Base-by-base conservation (phyloP, 1,140 invertebrate species). In the Brachystomella parvula region DNA sequence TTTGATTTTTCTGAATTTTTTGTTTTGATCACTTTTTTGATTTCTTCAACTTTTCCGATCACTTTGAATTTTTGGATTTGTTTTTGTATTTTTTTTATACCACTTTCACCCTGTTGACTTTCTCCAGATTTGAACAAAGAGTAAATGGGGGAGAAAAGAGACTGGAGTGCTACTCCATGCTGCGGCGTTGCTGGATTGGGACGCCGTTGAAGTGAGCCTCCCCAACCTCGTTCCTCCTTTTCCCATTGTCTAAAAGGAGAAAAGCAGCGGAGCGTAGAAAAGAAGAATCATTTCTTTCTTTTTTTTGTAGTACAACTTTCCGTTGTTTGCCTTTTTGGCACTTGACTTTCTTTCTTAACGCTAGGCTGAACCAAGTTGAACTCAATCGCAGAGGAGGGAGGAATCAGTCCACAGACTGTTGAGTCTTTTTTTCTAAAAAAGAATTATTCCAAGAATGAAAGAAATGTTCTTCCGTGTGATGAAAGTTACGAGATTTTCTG, bases 311-410 rank as follows among this genome's bases (percentile, higher is more conserved):
- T 6, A 53, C 49, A 17, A 24, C 49, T 53, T 15, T 19, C 15
- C 49, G 12, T 53, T 15, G 12, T 53, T 53, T 53, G 15, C 24
- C 24, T 15, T 53, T 53, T 53, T 53, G 49, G 49, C 49, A 53
- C 49, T 53, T 53, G 49, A 53, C 49, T 53, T 53, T 26, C 24
- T 53, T 24, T 24, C 6, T 53, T 53, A 19, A 53, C 49, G 49
- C 49, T 53, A 53, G 12, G 24, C 49, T 53, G 49, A n/a, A 12
- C 49, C 49, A 53, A 15, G 12, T 53, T 53, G 15, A 17, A 6
- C 49, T 53, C 12, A 53, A 53, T 53, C 49, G 49, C 49, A 53
- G 35, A 39, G n/a, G n/a, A n/a, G n/a, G n/a, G n/a, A n/a, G n/a
- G 19, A 39, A 39, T 39, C 35, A 39, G 35, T 6, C 19, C 35